Base-by-base conservation (phyloP, 2,797 vertebrate species). In the Chanos chanos region DNA sequence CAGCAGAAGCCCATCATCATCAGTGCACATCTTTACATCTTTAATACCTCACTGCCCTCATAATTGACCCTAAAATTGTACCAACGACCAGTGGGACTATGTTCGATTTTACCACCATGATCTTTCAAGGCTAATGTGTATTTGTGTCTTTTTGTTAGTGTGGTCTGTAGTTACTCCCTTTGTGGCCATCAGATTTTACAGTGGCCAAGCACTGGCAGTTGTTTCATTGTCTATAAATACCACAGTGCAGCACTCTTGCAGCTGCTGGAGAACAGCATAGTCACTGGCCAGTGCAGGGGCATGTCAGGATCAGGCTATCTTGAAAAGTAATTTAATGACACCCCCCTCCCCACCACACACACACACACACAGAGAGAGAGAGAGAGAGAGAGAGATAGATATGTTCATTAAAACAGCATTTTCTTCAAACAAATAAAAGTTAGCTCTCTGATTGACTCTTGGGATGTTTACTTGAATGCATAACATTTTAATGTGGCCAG, bases 161-260 rank as follows among this genome's bases (percentile, higher is more conserved):
- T 59, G 45, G 45, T 47, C 27, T 28, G 37, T 24, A 36, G 41
- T 60, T 43, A 18, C 53, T 67, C 53, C 22, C 24, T 48, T 48
- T 66, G 58, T 21, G 6, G 30, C 36, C 52, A 52, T 69, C 53
- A 58, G 60, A 64, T 43, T 54, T 70, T 55, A 64, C 67, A 64
- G 55, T 53, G 48, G 34, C 41, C 61, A 45, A 54, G 8, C 34
- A 41, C 61, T 37, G 19, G 10, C 37, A 50, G 59, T 44, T 61
- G 61, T 58, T 58, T 56, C 33, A 37, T 63, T 25, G 19, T 43
- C 41, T 68, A 65, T 72, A 72, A 72, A 72, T 72, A 68, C 56
- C 51, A 51, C 19, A 21, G 31, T 64, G 65, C 66, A 65, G 63
- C 63, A 43, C 51, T 50, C 24, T 51, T 31, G 51, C 56, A 68